These are phyloP conservation scores for Abramis brama DNA, from an alignment of 2,113 vertebrate species.

Conservation along the genomic window DNA sequence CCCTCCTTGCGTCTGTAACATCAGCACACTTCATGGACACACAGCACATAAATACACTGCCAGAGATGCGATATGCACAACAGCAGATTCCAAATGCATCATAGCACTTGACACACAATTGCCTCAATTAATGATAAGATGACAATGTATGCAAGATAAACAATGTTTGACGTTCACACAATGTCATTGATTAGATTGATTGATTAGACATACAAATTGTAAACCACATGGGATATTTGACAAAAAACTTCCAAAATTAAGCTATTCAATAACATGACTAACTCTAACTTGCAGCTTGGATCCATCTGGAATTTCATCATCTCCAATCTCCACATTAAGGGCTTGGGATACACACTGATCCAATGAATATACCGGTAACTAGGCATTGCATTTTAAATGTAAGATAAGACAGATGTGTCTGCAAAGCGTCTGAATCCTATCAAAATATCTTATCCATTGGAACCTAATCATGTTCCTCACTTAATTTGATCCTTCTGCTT, in stretches of 20 bases:
- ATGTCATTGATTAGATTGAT: not conserved
- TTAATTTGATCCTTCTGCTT: not conserved
- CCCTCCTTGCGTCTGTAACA: not conserved
- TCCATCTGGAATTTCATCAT: not conserved
- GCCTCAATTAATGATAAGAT: not conserved
- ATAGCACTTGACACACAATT: not conserved
- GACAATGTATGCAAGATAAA: not conserved
- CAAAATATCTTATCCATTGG: not conserved
- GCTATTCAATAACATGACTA: not conserved
- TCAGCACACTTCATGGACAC: not conserved
- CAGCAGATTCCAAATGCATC: not conserved
- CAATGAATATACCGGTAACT: not conserved
- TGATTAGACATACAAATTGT: not conserved
- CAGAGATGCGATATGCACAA: not conserved
- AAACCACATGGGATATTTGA: not conserved
- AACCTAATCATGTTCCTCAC: not conserved
- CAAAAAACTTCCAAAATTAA: not conserved
- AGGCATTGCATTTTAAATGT: not conserved
- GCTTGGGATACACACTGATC: not conserved
- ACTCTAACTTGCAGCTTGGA: not conserved
- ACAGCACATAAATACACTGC: not conserved
- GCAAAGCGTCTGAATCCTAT: not conserved
- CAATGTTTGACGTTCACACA: not conserved
- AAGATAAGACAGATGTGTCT: not conserved
- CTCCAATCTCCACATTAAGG: not conserved